Percentiles rank a stretch among this genome's conserved stretches.
Evolutionary conservation across 2,888 invertebrate species (phyloP).

Genomic region (Ashinkailepas kermadecensis): DNA sequence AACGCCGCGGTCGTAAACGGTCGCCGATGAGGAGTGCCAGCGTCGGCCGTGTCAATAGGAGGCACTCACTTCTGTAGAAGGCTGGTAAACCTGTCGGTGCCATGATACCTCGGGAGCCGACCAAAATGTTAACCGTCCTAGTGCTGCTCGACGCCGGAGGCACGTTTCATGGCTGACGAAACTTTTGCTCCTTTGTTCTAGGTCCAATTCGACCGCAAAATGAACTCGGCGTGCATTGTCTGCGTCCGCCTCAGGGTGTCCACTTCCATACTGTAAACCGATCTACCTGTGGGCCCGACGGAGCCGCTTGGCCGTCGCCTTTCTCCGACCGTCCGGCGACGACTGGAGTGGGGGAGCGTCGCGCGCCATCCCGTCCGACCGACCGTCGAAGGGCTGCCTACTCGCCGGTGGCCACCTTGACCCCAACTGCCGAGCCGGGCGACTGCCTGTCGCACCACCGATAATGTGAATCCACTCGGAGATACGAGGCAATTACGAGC

Average conservation of each 20-base stretch:
- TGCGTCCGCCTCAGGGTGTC: background rate
- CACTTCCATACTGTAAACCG: background rate
- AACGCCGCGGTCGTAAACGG: background rate
- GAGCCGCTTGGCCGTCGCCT: background rate
- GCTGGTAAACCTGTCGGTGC: background rate
- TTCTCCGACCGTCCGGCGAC: background rate
- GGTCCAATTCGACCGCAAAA: background rate
- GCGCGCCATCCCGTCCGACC: background rate
- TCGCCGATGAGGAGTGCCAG: background rate
- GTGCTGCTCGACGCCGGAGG: background rate
- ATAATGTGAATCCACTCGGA: constrained; percentile 14
- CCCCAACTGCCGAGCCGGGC: no score
- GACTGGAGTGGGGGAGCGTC: background rate
- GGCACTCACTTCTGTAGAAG: background rate
- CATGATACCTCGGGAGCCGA: background rate
- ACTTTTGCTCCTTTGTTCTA: background rate
- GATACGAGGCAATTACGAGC: constrained; percentile 5
- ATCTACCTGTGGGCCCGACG: background rate
- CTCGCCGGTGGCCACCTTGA: background rate
- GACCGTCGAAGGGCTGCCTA: background rate
- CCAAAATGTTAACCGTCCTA: background rate
- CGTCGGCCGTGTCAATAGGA: background rate
- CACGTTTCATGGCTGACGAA: background rate
- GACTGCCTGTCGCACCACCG: background rate
- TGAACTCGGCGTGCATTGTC: background rate